Evolutionary conservation across 2,797 vertebrate genomes (phyloP).

Genomic region (Poecilia picta): DNA sequence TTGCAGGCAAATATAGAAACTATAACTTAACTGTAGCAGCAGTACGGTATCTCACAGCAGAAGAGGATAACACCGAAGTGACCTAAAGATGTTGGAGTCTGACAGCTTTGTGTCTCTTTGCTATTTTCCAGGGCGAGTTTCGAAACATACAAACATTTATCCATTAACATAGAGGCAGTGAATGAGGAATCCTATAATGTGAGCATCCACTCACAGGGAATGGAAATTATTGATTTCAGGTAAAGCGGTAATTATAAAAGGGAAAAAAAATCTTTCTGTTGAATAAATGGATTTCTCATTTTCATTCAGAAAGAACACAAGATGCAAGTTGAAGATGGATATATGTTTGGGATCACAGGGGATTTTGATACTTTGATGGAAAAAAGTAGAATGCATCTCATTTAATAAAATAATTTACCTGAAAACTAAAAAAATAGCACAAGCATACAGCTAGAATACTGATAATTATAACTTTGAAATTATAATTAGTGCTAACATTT

Average conservation of each 20-base stretch:
- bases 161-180: not conserved
- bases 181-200: slow-evolving; percentile 1
- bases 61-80: slow-evolving; percentile 6
- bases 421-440: not conserved
- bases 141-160: slow-evolving; percentile 25
- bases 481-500: not conserved
- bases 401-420: not conserved
- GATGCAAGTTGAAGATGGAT: not conserved
- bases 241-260: slow-evolving; percentile 28
- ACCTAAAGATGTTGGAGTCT: not conserved
- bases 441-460: not conserved
- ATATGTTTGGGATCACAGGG: not conserved
- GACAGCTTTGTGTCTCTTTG: not conserved
- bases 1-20: slow-evolving; percentile 28
- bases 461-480: not conserved
- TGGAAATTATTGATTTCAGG: slow-evolving; percentile 48
- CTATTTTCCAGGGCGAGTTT: slow-evolving; percentile 12
- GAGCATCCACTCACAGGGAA: slow-evolving; percentile 3
- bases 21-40: not conserved
- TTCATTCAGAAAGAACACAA: not conserved
- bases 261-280: not conserved
- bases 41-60: slow-evolving; percentile 14
- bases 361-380: not conserved
- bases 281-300: slow-evolving; percentile 11
- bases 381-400: not conserved